Conservation (phyloP, 2,113 vertebrate genomes). For the Spilogale gracilis region DNA sequence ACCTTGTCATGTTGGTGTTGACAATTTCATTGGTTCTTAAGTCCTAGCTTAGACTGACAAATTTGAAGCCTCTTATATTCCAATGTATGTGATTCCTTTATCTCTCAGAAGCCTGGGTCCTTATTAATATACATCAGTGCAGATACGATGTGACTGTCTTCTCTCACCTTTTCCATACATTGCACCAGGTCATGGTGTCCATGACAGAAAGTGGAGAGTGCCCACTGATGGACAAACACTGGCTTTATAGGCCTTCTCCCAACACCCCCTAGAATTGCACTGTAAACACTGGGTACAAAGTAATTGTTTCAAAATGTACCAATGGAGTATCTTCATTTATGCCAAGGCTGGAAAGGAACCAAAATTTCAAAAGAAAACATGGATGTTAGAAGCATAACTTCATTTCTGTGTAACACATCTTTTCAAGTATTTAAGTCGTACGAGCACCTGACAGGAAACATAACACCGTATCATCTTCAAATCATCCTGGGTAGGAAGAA, state of each 20-base stretch:
- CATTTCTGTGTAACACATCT: constrained; percentile 22
- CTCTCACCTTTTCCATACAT: background rate
- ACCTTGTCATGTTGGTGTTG: background rate
- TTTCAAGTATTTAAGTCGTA: constrained; percentile 59
- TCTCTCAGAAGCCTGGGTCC: background rate
- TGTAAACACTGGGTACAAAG: background rate
- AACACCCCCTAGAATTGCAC: background rate
- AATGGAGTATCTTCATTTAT: background rate
- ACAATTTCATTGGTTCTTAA: background rate
- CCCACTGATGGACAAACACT: background rate
- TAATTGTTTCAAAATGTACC: background rate
- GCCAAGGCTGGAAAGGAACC: background rate
- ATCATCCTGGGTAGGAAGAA: background rate
- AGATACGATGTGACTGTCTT: background rate
- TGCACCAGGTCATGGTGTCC: background rate
- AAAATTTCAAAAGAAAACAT: constrained; percentile 32
- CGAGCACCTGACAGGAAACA: constrained; percentile 46
- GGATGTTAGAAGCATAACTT: constrained; percentile 26
- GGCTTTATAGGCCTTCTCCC: background rate
- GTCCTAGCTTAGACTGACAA: background rate
- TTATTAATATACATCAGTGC: background rate
- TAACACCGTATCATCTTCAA: constrained; percentile 51
- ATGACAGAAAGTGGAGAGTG: rapidly evolving
- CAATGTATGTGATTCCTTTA: background rate
- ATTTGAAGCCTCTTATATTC: background rate